These are phyloP conservation scores for Ditylenchus dipsaci DNA, from an alignment of 1,140 invertebrate genomes.

Conservation along the genomic window DNA sequence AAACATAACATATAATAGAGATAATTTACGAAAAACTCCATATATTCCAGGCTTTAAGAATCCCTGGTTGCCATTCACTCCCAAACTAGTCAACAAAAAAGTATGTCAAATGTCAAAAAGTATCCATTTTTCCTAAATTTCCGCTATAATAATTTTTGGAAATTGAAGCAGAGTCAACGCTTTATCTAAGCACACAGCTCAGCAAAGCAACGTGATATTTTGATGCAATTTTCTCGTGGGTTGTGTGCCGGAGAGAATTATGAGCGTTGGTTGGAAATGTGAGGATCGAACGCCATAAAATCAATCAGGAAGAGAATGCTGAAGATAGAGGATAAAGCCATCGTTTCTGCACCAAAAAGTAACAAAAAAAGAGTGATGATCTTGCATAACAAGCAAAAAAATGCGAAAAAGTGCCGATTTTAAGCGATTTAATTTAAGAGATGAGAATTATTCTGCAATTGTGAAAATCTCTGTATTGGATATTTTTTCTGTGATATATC, in stretches of 20 bases:
- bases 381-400: no score
- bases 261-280: conserved; percentile 47
- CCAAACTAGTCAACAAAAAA: conserved; percentile 8
- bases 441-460: no score
- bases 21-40: no score
- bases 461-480: no score
- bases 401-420: no score
- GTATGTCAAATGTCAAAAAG: conserved; percentile 4
- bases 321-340: conserved; percentile 58
- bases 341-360: conserved; percentile 27
- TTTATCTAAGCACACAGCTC: conserved; percentile 20
- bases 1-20: no score
- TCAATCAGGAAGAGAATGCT: conserved; percentile 86
- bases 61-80: conserved; percentile 1
- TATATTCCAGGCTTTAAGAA: not conserved
- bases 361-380: conserved; percentile 32
- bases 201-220: conserved; percentile 29
- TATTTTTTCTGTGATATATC: no score
- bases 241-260: conserved; percentile 51
- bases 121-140: no score
- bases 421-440: no score
- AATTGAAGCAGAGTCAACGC: conserved; percentile 28
- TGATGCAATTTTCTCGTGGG: conserved; percentile 40
- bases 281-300: conserved; percentile 75
- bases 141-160: not conserved